Conservation (phyloP, 92 coral and sea anemone genomes). For the Muricea muricata region DNA sequence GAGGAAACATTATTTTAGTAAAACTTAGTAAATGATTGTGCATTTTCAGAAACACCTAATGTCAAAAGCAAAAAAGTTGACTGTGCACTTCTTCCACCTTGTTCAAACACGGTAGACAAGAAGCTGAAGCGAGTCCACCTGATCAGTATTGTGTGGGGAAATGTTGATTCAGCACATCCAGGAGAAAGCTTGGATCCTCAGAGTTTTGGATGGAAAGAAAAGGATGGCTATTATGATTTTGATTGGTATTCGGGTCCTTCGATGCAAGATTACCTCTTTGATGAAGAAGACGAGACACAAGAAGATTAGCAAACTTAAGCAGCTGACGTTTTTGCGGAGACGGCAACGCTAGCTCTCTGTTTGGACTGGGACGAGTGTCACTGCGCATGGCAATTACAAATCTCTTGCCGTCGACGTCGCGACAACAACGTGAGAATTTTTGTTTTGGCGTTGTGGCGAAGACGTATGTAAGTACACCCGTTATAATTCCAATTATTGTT, state of each 20-base stretch:
- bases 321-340: too few species aligned
- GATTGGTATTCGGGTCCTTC: constrained; percentile 5
- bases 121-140: constrained; percentile 29
- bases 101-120: constrained; percentile 17
- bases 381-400: too few species aligned
- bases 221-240: background rate
- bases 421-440: too few species aligned
- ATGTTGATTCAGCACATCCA: constrained; percentile 31
- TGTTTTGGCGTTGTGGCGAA: too few species aligned
- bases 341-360: too few species aligned
- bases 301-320: too few species aligned
- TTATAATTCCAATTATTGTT: too few species aligned
- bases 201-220: constrained; percentile 29
- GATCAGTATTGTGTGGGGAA: constrained; percentile 19
- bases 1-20: constrained; percentile 7
- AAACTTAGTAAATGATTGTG: background rate
- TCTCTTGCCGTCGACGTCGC: too few species aligned
- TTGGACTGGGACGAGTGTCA: too few species aligned
- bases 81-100: constrained; percentile 42
- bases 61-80: constrained; percentile 29
- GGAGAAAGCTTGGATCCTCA: constrained; percentile 9
- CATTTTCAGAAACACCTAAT: constrained; percentile 2
- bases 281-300: constrained; percentile 10
- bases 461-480: too few species aligned
- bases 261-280: constrained; percentile 11